phyloP scores from a whole-genome alignment of 2,113 vertebrate species.

The Gallinago jamesoni region DNA sequence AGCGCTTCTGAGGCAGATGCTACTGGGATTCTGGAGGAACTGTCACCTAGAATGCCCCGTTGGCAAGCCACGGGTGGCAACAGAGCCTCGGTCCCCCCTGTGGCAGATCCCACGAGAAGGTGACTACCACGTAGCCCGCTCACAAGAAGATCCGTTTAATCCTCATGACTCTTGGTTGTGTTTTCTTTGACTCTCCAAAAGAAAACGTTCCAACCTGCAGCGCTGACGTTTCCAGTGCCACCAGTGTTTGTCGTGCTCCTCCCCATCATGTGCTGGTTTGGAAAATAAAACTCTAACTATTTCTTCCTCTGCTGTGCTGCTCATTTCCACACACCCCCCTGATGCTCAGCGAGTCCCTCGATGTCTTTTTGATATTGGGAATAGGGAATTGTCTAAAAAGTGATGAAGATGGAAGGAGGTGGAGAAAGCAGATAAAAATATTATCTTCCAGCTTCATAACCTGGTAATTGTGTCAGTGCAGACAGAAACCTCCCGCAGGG shows the following conservation, averaged over 20 bases:
- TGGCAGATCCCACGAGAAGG: not conserved
- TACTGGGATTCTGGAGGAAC: not conserved
- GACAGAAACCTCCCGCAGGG: not conserved
- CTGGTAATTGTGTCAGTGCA: not conserved
- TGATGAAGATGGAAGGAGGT: not conserved
- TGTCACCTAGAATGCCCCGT: not conserved
- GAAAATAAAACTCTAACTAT: not conserved
- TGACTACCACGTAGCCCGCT: not conserved
- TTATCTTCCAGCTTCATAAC: not conserved
- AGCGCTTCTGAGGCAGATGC: not conserved
- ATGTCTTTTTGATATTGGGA: not conserved
- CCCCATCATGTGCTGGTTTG: not conserved
- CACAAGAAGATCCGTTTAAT: not conserved
- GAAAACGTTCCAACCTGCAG: not conserved
- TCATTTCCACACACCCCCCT: accelerated
- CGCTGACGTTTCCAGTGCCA: not conserved
- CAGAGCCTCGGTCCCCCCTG: not conserved
- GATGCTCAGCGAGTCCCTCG: not conserved
- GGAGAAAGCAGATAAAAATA: not conserved
- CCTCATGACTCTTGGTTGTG: not conserved
- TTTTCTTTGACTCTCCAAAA: not conserved
- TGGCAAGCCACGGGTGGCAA: not conserved
- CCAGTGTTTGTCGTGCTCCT: not conserved
- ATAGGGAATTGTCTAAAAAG: not conserved
- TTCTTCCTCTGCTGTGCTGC: not conserved